Conservation (phyloP, 2,113 vertebrate species). For the Galbula dea region DNA sequence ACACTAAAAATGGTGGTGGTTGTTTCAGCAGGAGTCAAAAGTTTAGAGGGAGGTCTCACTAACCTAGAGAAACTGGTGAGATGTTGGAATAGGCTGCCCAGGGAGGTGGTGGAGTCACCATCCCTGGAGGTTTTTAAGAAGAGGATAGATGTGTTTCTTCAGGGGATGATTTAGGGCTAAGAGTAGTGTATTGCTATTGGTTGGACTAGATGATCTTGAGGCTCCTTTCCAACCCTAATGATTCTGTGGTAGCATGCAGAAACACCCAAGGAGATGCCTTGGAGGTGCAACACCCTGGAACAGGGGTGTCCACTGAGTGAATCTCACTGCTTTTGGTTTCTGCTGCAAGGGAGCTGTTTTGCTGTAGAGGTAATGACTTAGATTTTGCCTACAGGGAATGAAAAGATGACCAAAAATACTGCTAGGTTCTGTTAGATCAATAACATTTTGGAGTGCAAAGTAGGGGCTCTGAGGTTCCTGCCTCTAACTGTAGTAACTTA, state of each 20-base stretch:
- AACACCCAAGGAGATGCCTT: not conserved
- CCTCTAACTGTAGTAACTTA: not conserved
- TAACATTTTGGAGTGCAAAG: fast-evolving
- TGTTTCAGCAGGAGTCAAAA: not conserved
- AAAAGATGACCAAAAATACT: not conserved
- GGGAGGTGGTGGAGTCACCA: too few relatives aligned
- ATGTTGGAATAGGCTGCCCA: too few relatives aligned
- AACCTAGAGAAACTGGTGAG: not conserved
- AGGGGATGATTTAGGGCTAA: too few relatives aligned
- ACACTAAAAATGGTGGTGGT: not conserved
- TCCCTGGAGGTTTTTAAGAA: too few relatives aligned
- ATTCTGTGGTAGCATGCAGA: fast-evolving
- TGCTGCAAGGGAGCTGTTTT: not conserved
- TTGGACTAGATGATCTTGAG: too few relatives aligned
- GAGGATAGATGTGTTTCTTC: too few relatives aligned
- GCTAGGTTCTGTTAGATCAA: not conserved
- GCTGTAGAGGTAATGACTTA: not conserved
- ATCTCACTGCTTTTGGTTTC: not conserved
- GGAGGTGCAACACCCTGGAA: not conserved
- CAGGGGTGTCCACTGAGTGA: not conserved
- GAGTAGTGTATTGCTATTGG: too few relatives aligned
- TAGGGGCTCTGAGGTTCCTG: not conserved
- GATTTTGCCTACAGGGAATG: not conserved
- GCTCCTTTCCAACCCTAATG: too few relatives aligned
- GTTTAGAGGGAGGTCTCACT: not conserved